A percentile compares a stretch with the other conserved stretches of the same genome.
Conservation (phyloP, 64 coral and sea anemone genomes). For the Pocillopora damicornis region DNA sequence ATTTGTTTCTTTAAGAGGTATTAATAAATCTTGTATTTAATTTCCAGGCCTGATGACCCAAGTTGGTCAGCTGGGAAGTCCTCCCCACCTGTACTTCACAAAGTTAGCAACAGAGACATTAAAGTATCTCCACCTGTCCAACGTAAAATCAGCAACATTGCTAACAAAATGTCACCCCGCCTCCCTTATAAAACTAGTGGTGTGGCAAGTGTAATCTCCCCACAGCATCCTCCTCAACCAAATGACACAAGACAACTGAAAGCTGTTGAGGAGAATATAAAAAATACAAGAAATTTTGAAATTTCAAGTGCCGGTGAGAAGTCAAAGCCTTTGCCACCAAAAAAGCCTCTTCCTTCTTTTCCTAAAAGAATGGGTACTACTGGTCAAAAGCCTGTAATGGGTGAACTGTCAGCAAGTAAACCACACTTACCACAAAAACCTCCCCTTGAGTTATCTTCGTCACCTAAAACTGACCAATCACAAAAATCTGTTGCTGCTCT, state of each 20-base stretch:
- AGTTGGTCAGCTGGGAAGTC: neutral
- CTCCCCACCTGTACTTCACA: constrained; percentile 3
- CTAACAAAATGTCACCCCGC: neutral
- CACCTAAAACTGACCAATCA: neutral
- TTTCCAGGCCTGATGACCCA: neutral
- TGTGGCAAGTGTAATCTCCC: neutral
- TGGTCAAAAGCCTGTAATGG: neutral
- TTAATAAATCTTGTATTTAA: neutral
- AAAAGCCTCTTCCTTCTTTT: constrained; percentile 39
- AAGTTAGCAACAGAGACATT: neutral
- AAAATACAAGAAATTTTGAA: neutral
- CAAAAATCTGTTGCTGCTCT: constrained; percentile 21
- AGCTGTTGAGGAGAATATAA: neutral
- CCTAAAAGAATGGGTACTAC: neutral
- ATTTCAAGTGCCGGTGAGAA: neutral
- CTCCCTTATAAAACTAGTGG: neutral
- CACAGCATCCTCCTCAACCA: neutral
- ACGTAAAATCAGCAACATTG: neutral
- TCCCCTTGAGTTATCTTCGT: neutral
- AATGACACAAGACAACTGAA: constrained; percentile 13
- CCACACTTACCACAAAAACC: neutral
- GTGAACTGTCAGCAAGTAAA: constrained; percentile 2
- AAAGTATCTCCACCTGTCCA: neutral
- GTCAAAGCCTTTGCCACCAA: constrained; percentile 30
- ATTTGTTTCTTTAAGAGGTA: neutral